phyloP scores from a whole-genome alignment of 2,113 vertebrate genomes.

The Verasper variegatus region DNA sequence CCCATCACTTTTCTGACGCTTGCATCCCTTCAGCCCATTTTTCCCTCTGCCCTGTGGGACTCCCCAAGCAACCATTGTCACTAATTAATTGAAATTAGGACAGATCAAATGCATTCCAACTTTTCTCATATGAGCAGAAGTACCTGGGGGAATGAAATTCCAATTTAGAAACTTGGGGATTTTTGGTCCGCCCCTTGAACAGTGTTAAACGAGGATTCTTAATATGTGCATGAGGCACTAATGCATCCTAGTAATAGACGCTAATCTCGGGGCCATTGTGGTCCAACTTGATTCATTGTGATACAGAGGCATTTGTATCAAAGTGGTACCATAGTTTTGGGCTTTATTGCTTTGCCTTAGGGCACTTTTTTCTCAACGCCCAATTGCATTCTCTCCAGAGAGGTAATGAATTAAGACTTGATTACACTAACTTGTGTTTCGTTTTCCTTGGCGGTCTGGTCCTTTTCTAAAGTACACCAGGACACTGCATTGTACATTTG shows the following conservation, averaged over 20 bases:
- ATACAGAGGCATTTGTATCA: constrained; percentile 66
- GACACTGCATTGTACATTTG: constrained; percentile 13
- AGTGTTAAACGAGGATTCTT: constrained; percentile 81
- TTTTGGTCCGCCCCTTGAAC: constrained; percentile 81
- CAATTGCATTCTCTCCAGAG: constrained; percentile 35
- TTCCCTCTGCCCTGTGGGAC: constrained; percentile 82
- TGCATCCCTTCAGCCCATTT: constrained; percentile 79
- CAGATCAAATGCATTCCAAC: constrained; percentile 88
- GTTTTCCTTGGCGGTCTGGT: constrained; percentile 6
- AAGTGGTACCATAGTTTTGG: constrained; percentile 29
- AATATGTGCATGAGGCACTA: constrained; percentile 74
- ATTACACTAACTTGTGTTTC: constrained; percentile 44
- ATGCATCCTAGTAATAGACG: constrained; percentile 78
- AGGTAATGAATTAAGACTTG: constrained; percentile 58
- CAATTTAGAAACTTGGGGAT: constrained; percentile 87
- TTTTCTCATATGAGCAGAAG: constrained; percentile 85
- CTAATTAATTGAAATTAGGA: constrained; percentile 90
- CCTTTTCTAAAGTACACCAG: constrained; percentile 10
- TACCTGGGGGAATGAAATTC: constrained; percentile 86
- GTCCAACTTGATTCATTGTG: constrained; percentile 73
- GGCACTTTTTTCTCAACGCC: constrained; percentile 38
- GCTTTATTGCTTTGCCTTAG: constrained; percentile 63
- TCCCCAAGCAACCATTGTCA: constrained; percentile 84
- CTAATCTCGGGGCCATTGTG: constrained; percentile 80
- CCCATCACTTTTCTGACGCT: constrained; percentile 82